Evolutionary conservation across 2,888 invertebrate genomes (phyloP), one percentile per base, ranked within the genome.

Genomic region (Leucoma salicis): DNA sequence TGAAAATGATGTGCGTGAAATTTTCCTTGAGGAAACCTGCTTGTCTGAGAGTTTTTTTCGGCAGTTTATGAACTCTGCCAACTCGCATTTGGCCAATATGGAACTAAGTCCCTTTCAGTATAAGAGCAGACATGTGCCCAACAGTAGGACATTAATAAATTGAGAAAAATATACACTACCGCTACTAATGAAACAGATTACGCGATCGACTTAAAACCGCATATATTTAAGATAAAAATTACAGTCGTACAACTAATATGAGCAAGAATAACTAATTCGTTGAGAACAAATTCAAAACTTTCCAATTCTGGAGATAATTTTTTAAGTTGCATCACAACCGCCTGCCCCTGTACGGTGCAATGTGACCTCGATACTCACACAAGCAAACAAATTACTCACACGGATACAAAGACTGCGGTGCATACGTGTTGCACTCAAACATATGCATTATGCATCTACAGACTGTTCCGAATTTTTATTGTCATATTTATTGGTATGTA

Each of bases 351-450:
- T 76, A 67, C 78, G 57, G 55, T 72, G 78, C 78, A 78, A 67
- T 69, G 69, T 87, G 88, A 88, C 88, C 88, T 81, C 87, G 79
- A 77, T 86, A 78, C 74, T 57, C 76, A 70, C 78, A 78, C 73
- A 59, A 36, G 46, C 70, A 56, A 35, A 35, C 57, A 57, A 46
- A 57, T 61, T 47, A 49, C 66, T 47, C 68, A 67, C 70, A 66
- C 62, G 48, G 38, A 35, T 12, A 36, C 15, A 11, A 18, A 52
- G 49, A 46, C 39, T 45, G 74, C 70, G 8, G 68, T 59, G 71
- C 49, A 51, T 66, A 64, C 59, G 63, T 67, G 49, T 63, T 67
- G 64, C 74, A 75, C 70, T 57, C 47, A 71, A 61, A 75, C 75
- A 69, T 39, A 51, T 54, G 60, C 53, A 59, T 28, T 37, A 32